Evolutionary conservation across 2,113 vertebrate species (phyloP).

Genomic region (Misgurnus anguillicaudatus): DNA sequence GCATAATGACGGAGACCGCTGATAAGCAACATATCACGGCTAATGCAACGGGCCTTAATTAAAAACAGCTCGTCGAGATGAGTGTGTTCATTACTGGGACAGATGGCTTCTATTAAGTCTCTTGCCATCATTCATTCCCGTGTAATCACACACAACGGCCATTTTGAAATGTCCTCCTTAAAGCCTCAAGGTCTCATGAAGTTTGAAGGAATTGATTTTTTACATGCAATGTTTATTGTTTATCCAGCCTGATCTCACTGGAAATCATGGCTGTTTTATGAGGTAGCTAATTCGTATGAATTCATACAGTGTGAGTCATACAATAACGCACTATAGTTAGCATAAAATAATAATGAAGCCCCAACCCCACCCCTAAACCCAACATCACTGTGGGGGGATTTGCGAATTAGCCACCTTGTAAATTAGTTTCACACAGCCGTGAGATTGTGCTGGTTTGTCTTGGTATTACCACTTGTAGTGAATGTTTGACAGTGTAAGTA

Average conservation of each 20-base stretch:
- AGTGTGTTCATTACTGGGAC: slow-evolving; percentile 75
- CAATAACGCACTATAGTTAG: too few relatives aligned
- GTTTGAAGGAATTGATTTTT: not conserved
- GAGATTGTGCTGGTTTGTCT: too few relatives aligned
- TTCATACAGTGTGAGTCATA: too few relatives aligned
- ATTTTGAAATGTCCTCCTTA: slow-evolving; percentile 32
- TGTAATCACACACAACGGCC: slow-evolving; percentile 20
- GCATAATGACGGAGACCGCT: slow-evolving; percentile 75
- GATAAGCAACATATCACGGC: slow-evolving; percentile 77
- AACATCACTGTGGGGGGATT: too few relatives aligned
- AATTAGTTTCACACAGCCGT: too few relatives aligned
- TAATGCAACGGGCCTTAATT: slow-evolving; percentile 79
- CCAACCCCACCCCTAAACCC: too few relatives aligned
- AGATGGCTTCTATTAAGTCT: slow-evolving; percentile 77
- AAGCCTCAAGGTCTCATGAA: slow-evolving; percentile 31
- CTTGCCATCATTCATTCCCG: slow-evolving; percentile 39
- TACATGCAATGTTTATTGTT: not conserved
- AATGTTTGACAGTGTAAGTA: too few relatives aligned
- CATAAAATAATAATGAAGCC: too few relatives aligned
- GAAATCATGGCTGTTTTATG: too few relatives aligned
- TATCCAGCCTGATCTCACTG: not conserved
- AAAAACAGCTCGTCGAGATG: slow-evolving; percentile 77
- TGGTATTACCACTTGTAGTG: too few relatives aligned
- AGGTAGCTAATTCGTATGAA: too few relatives aligned
- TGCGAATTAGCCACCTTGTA: too few relatives aligned